These are phyloP conservation scores for Blennius ocellaris DNA, from an alignment of 2,113 vertebrate species.

Conservation along the genomic window DNA sequence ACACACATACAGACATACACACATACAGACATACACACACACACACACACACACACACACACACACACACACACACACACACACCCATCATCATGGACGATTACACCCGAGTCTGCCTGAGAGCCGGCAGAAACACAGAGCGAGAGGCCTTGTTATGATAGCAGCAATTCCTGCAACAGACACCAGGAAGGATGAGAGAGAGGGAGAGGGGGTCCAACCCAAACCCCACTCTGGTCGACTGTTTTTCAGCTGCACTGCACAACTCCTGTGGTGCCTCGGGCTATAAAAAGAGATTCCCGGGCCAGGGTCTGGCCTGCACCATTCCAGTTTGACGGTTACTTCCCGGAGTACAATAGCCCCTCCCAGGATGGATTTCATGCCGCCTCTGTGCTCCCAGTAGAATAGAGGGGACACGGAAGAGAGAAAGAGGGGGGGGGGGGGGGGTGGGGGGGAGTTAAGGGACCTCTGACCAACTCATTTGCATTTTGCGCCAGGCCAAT, in stretches of 20 bases:
- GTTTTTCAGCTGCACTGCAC: constrained; percentile 28
- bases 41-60: too few relatives aligned
- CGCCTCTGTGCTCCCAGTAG: constrained; percentile 53
- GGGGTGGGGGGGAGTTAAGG: constrained; percentile 46
- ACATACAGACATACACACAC: too few relatives aligned
- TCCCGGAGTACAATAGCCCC: constrained; percentile 67
- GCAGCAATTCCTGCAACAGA: constrained; percentile 52
- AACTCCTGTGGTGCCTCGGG: constrained; percentile 18
- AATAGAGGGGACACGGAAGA: constrained; percentile 52
- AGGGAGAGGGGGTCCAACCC: constrained; percentile 34
- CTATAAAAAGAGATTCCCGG: constrained; percentile 43
- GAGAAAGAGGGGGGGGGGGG: constrained; percentile 51
- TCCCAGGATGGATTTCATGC: constrained; percentile 76
- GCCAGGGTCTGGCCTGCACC: constrained; percentile 31
- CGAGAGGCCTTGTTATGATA: constrained; percentile 69
- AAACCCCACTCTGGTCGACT: constrained; percentile 29
- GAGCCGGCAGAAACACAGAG: constrained; percentile 49
- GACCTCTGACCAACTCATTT: constrained; percentile 72
- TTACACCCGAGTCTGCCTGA: constrained; percentile 61
- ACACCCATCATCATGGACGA: constrained; percentile 49
- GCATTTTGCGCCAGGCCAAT: constrained; percentile 65
- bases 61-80: too few relatives aligned
- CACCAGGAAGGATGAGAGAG: constrained; percentile 58
- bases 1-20: constrained; percentile 12
- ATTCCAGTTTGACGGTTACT: constrained; percentile 66